Evolutionary conservation across 2,888 invertebrate species (phyloP), one percentile per base, ranked within the genome.

Genomic region (Perithous albicinctus): DNA sequence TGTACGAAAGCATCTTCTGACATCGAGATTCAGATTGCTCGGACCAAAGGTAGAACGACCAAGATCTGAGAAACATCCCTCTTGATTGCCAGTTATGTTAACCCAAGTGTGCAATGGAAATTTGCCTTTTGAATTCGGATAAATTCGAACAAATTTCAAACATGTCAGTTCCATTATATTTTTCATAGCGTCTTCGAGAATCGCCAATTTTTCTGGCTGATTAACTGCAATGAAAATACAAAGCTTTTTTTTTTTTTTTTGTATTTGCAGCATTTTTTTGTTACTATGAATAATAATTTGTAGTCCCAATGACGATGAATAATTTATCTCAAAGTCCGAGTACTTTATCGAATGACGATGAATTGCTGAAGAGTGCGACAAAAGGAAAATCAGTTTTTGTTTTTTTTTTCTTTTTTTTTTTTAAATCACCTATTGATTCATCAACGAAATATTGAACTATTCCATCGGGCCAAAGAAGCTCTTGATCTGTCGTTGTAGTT

Each of bases 11-110:
- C 86, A 86, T 18, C 8, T 73, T 2, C 35, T 1, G 1, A 84
- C 41, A 35, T 86, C 59, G 46, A 86, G 74, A 15, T 86, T 86
- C 2, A 86, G 2, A 3, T 23, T 38, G 12, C 66, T 84, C 0
- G 80, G 72, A 1, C 72, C 74, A 46, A 35, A 12, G 7, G 29
- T 35, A 5, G 75, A 69, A 72, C 78, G 80, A 20, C 85, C 86
- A 15, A 86, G 38, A 72, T 84, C 80, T 6, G 85, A 85, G 64
- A 38, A 86, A 20, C 86, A 86, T 23, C 86, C 86, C 7, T 1
- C 20, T 2, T 63, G 51, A 10, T 63, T 38, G 10, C 86, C 85
- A 4, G 85, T 83, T 23, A 86, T 56, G 54, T 86, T 85, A 2
- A 86, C 77, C 86, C 86, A 86, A 38, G 23, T 29, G 7, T 43